Evolutionary conservation across 2,888 invertebrate genomes (phyloP).

Genomic region (Drosophila kokeensis): DNA sequence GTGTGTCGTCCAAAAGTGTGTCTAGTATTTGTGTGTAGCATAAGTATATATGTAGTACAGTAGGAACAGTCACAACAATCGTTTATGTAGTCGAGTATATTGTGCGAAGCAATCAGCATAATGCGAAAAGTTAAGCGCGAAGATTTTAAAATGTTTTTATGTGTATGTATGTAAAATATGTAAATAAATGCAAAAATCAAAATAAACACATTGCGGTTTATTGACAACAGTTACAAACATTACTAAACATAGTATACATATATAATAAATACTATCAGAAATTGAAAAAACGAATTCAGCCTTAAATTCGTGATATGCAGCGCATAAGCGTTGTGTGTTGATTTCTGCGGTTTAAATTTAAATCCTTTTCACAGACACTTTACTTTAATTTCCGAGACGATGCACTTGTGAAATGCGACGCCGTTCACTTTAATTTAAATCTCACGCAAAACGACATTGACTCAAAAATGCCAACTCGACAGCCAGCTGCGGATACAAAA

Average conservation of each 20-base stretch:
- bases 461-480: background rate
- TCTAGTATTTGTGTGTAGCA: background rate
- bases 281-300: no score
- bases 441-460: background rate
- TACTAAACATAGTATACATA: background rate
- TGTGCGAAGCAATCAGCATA: constrained; percentile 5
- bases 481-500: background rate
- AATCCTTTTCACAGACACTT: constrained; percentile 39
- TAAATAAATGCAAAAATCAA: background rate
- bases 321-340: constrained; percentile 19
- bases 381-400: constrained; percentile 32
- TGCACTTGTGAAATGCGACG: constrained; percentile 15
- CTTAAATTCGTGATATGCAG: background rate
- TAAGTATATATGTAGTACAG: background rate
- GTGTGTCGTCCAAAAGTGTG: background rate
- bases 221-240: background rate
- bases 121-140: constrained; percentile 1
- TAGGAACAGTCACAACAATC: background rate
- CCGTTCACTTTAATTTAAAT: constrained; percentile 22
- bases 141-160: background rate
- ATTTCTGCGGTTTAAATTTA: constrained; percentile 30
- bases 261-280: background rate
- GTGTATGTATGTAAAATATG: background rate
- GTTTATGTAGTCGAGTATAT: constrained; percentile 12
- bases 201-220: background rate